Base-by-base conservation (phyloP, 2,113 vertebrate genomes). In the Bos indicus region DNA sequence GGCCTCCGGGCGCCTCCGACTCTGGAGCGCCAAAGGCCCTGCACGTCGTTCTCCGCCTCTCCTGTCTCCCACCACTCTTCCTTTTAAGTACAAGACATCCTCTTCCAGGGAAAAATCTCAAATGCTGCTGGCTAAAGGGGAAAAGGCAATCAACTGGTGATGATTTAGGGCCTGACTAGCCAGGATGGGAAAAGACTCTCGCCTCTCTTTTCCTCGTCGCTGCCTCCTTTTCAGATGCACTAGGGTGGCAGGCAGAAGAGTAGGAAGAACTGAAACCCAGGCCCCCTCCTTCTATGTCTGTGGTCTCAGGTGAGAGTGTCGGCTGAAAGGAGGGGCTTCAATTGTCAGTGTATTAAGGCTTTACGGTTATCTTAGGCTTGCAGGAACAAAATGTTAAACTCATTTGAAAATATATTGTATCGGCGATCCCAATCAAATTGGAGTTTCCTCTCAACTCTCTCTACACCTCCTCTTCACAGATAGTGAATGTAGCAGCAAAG, bases 11-110 rank as follows among this genome's bases (percentile, higher is more conserved):
- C 83, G 56, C n/a, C 51, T 46, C 7, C 0, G 67, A 62, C 84
- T 9, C 71, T 2, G 23, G 30, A 64, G 88, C 60, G 51, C 78
- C 57, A 36, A 17, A 36, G 26, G 56, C 46, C 7, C 52, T 46
- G 62, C 60, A 19, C 96, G 74, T 85, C 80, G 88, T 88, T 2
- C 59, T 74, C 67, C 90, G 67, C 93, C 91, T 83, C 71, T 48
- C 94, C 19, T 1, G 23, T 56, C 90, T 95, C 97, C 95, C 89
- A 71, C 81, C 87, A 26, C 96, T 91, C 95, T 94, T 96, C 96
- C 97, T 97, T 95, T 92, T 97, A 96, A 92, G 97, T 96, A 82
- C 96, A 95, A 93, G 46, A 67, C 12, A 13, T 1, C 5, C n/a
- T 56, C 48, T 88, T 91, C 57, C 10, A 33, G 74, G 52, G 71